Conservation (phyloP, 2,113 vertebrate genomes). For the Eretmochelys imbricata region DNA sequence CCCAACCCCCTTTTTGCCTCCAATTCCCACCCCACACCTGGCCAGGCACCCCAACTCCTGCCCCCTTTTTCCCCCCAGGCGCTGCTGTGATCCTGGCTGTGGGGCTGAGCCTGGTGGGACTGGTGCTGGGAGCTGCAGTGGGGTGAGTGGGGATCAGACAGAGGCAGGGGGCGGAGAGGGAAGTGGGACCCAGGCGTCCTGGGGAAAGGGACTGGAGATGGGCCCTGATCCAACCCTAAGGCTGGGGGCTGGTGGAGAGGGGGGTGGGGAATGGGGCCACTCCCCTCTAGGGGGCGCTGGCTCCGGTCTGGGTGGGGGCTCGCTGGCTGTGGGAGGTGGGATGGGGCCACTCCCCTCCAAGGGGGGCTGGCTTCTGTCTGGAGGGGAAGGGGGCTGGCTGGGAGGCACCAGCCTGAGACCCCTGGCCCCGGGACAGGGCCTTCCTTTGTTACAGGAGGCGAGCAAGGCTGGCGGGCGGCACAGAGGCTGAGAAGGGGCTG, state of each 20-base stretch:
- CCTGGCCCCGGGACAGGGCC: neutral
- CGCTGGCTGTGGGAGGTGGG: no score
- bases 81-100: neutral
- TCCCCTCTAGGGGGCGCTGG: neutral
- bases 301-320: no score
- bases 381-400: no score
- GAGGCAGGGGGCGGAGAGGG: slow-evolving; percentile 5
- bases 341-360: no score
- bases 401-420: neutral
- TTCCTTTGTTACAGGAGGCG: slow-evolving; percentile 7
- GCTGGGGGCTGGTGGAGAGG: neutral
- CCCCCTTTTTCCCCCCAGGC: neutral
- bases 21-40: neutral
- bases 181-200: neutral
- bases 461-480: neutral
- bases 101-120: slow-evolving; percentile 38
- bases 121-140: slow-evolving; percentile 23
- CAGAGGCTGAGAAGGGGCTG: neutral
- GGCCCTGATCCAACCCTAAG: neutral
- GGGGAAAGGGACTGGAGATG: neutral
- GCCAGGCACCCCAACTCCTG: neutral
- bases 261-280: neutral
- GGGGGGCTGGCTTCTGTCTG: neutral
- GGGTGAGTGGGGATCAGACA: slow-evolving; percentile 41
- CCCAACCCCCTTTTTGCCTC: neutral